Conservation (phyloP, 2,888 invertebrate genomes). For the Sarcophaga carnaria region DNA sequence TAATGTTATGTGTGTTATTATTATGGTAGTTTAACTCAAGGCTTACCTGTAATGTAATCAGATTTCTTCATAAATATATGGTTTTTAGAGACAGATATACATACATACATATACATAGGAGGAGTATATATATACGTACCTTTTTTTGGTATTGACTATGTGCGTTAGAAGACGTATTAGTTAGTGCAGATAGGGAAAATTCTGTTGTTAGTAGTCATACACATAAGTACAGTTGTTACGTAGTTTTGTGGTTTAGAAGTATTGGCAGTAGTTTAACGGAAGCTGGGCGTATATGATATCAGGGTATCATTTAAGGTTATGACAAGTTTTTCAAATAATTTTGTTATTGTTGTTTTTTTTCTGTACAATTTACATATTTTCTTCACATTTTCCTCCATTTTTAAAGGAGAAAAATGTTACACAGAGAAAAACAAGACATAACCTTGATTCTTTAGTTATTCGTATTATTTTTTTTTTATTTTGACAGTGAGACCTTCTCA, state of each 20-base stretch:
- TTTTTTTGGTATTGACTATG: too few relatives aligned
- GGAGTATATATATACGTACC: too few relatives aligned
- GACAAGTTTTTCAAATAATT: conserved; percentile 71
- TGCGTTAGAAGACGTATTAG: too few relatives aligned
- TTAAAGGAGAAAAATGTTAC: neutral
- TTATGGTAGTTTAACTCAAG: too few relatives aligned
- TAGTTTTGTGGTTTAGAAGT: neutral
- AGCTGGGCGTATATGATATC: conserved; percentile 81
- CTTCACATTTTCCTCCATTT: conserved; percentile 65
- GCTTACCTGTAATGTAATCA: too few relatives aligned
- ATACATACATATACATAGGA: too few relatives aligned
- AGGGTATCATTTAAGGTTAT: conserved; percentile 80
- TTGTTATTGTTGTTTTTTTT: conserved; percentile 4
- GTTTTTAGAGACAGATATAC: too few relatives aligned
- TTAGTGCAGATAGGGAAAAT: neutral
- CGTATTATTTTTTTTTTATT: conserved; percentile 26
- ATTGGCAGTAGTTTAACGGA: conserved; percentile 71
- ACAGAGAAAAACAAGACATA: conserved; percentile 62
- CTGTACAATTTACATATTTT: conserved; percentile 39
- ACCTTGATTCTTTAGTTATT: conserved; percentile 57
- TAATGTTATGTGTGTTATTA: too few relatives aligned
- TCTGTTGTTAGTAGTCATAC: neutral
- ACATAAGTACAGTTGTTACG: neutral
- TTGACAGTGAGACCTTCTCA: conserved; percentile 73
- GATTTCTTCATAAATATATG: too few relatives aligned